These are phyloP conservation scores for Ormyrus thymus DNA, from an alignment of 2,888 invertebrate species.

Conservation along the genomic window DNA sequence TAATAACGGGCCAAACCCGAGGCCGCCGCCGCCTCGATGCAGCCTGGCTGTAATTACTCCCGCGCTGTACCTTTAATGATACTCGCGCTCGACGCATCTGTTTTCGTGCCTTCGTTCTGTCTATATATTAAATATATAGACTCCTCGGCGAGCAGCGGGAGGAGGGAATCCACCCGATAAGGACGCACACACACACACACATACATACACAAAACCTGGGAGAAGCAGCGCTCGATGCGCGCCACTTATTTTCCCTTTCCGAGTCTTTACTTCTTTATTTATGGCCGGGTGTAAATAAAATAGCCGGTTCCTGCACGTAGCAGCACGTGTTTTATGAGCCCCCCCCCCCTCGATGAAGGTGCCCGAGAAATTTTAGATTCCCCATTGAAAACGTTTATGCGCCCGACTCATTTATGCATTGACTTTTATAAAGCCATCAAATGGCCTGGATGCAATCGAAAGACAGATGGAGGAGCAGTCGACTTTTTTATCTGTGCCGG, in stretches of 20 bases:
- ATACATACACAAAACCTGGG: no score
- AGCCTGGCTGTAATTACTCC: constrained; percentile 46
- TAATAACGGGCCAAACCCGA: constrained; percentile 34
- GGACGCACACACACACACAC: no score
- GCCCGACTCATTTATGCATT: neutral
- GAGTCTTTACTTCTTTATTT: constrained; percentile 28
- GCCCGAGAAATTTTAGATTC: neutral
- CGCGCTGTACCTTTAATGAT: constrained; percentile 43
- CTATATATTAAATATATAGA: no score
- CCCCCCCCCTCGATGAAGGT: neutral
- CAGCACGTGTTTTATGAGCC: constrained; percentile 2
- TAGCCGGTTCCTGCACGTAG: neutral
- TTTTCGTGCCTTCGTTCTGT: constrained; percentile 9
- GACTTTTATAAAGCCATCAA: neutral
- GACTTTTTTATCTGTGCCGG: no score
- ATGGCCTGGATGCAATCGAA: neutral
- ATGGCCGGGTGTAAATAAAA: constrained; percentile 21
- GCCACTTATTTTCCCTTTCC: neutral
- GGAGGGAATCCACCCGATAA: no score
- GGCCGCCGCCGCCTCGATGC: constrained; percentile 10
- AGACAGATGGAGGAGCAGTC: neutral
- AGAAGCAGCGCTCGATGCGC: no score
- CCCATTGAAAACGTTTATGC: neutral
- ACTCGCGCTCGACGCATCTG: constrained; percentile 21
- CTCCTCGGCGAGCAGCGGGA: neutral